Base-by-base conservation (phyloP, 2,888 invertebrate genomes). In the Sminthurinus aureus region DNA sequence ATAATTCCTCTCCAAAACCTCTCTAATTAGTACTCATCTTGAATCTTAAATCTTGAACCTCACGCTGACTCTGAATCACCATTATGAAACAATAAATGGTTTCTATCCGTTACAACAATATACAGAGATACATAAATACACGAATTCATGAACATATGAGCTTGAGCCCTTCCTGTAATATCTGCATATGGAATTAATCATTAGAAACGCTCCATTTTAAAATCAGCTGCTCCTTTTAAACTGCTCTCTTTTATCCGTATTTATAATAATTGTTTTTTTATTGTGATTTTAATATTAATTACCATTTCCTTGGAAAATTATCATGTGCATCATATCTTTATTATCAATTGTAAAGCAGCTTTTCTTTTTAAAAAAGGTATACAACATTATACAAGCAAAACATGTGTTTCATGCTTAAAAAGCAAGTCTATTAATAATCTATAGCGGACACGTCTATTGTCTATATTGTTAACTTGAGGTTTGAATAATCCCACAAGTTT, bases 1-100 rank as follows among this genome's bases (percentile, higher is more conserved):
- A 71, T 80, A 71, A 80, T 80, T 80, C 71, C 71, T 50, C 80
- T 80, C 80, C 71, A 80, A 80, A 71, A n/a, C n/a, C 71, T 80
- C 20, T 52, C 80, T 80, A 80, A 80, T 80, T 80, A 80, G 80
- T 71, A 51, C 51, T 80, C 80, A 79, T 79, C 79, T 79, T 79
- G 15, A 38, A 50, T n/a, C n/a, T n/a, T 38, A 38, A 38, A 38
- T 38, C 6, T 38, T 38, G 38, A 38, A 6, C 1, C 6, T 38
- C 38, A 38, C 6, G 38, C 69, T 79, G 69, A 80, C 71, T 80
- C 71, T 51, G 52, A 52, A 24, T 52, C 71, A 58, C 80, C 50
- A 73, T 80, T 80, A 80, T 71, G 71, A 71, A 22, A 20, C 80
- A 71, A 69, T 80, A 52, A 52, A 22, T 8, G 52, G 76, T 76